Base-by-base conservation (phyloP, 2,797 vertebrate species). In the Neostethus bicornis region DNA sequence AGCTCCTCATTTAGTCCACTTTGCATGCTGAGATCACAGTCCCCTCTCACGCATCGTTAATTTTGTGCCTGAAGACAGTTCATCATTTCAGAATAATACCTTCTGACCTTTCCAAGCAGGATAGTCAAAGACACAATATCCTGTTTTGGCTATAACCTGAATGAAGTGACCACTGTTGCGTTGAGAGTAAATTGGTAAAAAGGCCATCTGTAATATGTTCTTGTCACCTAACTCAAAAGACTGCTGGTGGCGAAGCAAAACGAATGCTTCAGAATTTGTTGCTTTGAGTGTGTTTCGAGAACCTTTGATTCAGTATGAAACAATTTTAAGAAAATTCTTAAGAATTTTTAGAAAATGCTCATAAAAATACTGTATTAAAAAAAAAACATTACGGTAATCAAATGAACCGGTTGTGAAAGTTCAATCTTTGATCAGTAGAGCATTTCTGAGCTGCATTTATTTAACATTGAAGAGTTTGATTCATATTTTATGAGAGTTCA, bases 1-100 rank as follows among this genome's bases (percentile, higher is more conserved):
- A 74, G 55, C 63, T 52, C 65, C 28, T 73, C 31, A 73, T 70
- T 83, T 56, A 73, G 31, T 34, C 23, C 52, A 43, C 45, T 52
- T 25, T 48, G 14, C 2, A 2, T 55, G 17, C 6, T 20, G 7
- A 14, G 9, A 52, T 35, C 35, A 65, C 39, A 48, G 3, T 17
- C 12, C 9, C 9, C 16, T 35, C 32, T 35, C 7, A 7, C n/a
- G 12, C 31, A 31, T 35, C 35, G 35, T n/a, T n/a, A 6, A 2
- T 32, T 35, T n/a, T 35, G 2, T 35, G 13, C 32, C 6, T 35
- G 7, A n/a, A 35, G 32, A n/a, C n/a, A 5, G 0, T 35, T 35
- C 35, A n/a, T 35, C 32, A 35, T 35, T 35, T 7, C 32, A 35
- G 13, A n/a, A n/a, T 8, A 32, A 35, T 35, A n/a, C 32, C 35